A percentile compares a stretch with the other conserved stretches of the same genome.
These are phyloP conservation scores for Sebastiscus tertius DNA, from an alignment of 2,797 vertebrate genomes.

Conservation along the genomic window DNA sequence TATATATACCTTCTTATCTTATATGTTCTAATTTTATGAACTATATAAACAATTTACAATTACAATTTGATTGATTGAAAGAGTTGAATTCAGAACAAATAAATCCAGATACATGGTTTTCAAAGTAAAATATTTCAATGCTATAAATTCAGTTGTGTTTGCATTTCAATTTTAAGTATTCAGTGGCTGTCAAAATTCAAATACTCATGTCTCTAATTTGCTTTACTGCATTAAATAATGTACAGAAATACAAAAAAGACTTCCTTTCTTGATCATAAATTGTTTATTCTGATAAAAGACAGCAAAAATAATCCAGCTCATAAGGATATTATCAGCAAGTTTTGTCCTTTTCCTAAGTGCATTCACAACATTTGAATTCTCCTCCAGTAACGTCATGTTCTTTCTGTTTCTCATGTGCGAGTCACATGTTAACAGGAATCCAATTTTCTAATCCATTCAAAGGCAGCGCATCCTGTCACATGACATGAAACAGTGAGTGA, in stretches of 20 bases:
- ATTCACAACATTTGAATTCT: background rate
- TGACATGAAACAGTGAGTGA: conserved; percentile 19
- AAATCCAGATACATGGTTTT: no score
- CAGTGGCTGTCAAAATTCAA: no score
- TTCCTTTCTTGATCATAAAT: background rate
- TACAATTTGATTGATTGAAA: no score
- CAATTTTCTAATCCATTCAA: conserved; percentile 42
- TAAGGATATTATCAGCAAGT: background rate
- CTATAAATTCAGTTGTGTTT: no score
- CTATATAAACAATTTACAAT: no score
- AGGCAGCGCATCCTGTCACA: conserved; percentile 46
- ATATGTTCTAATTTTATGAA: no score
- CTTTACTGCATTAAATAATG: rapidly evolving
- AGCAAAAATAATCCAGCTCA: conserved; percentile 1
- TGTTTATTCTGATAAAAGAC: conserved; percentile 47
- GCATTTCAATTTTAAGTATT: no score
- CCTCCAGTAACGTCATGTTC: background rate
- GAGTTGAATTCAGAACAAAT: no score
- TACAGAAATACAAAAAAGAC: background rate
- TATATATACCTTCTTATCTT: no score
- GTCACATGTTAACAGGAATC: conserved; percentile 55
- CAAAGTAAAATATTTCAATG: no score
- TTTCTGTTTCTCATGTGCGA: background rate
- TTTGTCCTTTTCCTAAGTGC: background rate
- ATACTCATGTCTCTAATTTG: no score